Base-by-base conservation (phyloP, 2,797 vertebrate genomes). In the Chiloscyllium punctatum region DNA sequence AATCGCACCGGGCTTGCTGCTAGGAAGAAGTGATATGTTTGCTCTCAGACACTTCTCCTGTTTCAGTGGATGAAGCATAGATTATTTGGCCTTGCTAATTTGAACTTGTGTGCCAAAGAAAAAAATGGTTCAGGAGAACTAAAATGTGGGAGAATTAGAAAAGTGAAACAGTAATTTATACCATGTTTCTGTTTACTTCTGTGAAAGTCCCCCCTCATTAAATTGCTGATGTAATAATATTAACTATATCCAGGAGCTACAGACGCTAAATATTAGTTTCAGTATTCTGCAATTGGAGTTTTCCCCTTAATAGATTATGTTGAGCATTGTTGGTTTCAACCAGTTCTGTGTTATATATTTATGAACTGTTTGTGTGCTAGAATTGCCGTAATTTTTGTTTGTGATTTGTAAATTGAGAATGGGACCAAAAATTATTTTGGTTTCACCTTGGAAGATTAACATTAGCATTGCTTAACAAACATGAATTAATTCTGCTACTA, bases 31-130 rank as follows among this genome's bases (percentile, higher is more conserved):
- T 74, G 94, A 77, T 53, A 77, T 95, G 94, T 95, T 95, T 95
- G 94, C 94, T 95, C 71, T 95, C 94, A 95, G 77, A 95, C 72
- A 74, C 71, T 48, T 95, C 94, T 95, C 30, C 18, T 77, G 77
- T 77, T 95, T 95, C 71, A 95, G 25, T 95, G 48, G 18, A 71
- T 30, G 62, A 90, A 90, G n/a, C 53, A 48, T 27, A 53, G 69
- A 53, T n/a, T 53, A 51, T 53, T 95, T 48, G 48, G 30, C 71
- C 30, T 77, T 51, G 71, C 33, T 53, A 53, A 33, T 48, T 77
- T 27, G 48, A 92, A 42, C 66, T 77, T 48, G 37, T 51, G 30
- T 95, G 48, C 66, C 5, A 42, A 48, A 42, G n/a, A 66, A 21
- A 48, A 42, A 66, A 91, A 91, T 66, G n/a, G 18, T 66, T 91